These are phyloP conservation scores for Salvelinus fontinalis DNA, from an alignment of 2,113 vertebrate genomes.

Conservation along the genomic window DNA sequence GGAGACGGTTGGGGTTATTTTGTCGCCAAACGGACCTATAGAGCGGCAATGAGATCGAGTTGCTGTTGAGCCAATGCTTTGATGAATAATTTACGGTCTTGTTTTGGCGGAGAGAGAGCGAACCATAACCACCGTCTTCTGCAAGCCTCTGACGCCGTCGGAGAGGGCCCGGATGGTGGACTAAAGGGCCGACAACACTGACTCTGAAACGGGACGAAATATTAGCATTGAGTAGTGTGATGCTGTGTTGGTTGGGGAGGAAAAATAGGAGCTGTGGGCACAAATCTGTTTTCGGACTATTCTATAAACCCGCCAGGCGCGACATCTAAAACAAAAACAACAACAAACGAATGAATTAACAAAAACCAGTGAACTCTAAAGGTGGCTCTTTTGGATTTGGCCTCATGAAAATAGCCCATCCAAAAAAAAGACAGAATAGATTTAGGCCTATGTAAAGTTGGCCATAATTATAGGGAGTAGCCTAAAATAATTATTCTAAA, in stretches of 20 bases:
- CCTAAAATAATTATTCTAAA: neutral
- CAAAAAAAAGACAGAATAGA: neutral
- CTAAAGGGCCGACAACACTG: conserved; percentile 50
- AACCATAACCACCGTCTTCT: conserved; percentile 34
- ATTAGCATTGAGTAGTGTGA: conserved; percentile 62
- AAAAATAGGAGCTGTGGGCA: conserved; percentile 51
- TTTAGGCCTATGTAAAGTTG: neutral
- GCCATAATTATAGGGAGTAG: neutral
- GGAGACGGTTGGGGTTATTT: conserved; percentile 19
- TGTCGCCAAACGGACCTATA: conserved; percentile 40
- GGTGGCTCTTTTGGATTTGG: neutral
- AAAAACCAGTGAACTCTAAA: neutral
- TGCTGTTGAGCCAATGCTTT: conserved; percentile 45
- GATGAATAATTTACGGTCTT: conserved; percentile 63
- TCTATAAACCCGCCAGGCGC: conserved; percentile 23
- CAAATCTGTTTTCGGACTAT: conserved; percentile 37
- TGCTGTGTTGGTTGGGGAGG: conserved; percentile 75
- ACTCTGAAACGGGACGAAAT: neutral
- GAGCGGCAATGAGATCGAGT: conserved; percentile 53
- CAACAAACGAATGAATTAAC: neutral
- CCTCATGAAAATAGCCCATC: neutral
- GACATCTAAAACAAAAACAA: neutral
- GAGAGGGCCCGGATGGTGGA: conserved; percentile 71
- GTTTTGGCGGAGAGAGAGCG: conserved; percentile 39
- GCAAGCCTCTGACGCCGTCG: conserved; percentile 48